Conservation (phyloP, 2,113 vertebrate species). For the Amphiprion percula region DNA sequence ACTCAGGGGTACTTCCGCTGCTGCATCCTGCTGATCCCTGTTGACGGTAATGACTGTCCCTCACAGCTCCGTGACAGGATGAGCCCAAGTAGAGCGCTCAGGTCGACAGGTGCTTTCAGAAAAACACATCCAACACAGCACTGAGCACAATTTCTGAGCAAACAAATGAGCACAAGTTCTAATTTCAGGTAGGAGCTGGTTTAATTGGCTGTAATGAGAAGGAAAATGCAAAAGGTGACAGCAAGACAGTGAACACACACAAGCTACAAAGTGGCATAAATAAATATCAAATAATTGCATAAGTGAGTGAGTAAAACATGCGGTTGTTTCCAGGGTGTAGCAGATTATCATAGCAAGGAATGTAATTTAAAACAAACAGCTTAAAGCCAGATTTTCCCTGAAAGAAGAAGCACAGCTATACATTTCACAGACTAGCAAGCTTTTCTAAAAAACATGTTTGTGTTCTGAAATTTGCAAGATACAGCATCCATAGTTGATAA, state of each 20-base stretch:
- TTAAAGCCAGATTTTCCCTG: not conserved
- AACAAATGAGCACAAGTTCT: not conserved
- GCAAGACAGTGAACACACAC: slow-evolving; percentile 18
- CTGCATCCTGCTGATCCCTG: slow-evolving; percentile 63
- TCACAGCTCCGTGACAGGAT: not conserved
- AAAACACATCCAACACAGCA: not conserved
- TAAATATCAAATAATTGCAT: slow-evolving; percentile 53
- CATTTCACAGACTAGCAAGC: not conserved
- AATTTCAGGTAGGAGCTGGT: slow-evolving; percentile 12
- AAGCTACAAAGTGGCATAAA: slow-evolving; percentile 7
- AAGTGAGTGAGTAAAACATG: not conserved
- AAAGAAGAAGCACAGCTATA: not conserved
- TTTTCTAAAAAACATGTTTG: slow-evolving; percentile 20
- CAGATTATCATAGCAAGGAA: slow-evolving; percentile 25
- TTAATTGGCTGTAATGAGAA: slow-evolving; percentile 47
- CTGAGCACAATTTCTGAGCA: not conserved
- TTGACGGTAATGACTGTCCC: slow-evolving; percentile 17
- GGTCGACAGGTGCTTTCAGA: slow-evolving; percentile 4
- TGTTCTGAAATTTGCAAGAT: slow-evolving; percentile 18
- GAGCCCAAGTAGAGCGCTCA: not conserved
- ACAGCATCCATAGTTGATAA: slow-evolving; percentile 31
- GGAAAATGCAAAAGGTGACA: slow-evolving; percentile 20
- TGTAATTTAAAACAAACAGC: slow-evolving; percentile 50
- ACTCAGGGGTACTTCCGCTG: slow-evolving; percentile 59
- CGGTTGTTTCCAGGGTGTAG: slow-evolving; percentile 14